phyloP scores from a whole-genome alignment of 2,797 vertebrate genomes.

The Crocidura indochinensis region DNA sequence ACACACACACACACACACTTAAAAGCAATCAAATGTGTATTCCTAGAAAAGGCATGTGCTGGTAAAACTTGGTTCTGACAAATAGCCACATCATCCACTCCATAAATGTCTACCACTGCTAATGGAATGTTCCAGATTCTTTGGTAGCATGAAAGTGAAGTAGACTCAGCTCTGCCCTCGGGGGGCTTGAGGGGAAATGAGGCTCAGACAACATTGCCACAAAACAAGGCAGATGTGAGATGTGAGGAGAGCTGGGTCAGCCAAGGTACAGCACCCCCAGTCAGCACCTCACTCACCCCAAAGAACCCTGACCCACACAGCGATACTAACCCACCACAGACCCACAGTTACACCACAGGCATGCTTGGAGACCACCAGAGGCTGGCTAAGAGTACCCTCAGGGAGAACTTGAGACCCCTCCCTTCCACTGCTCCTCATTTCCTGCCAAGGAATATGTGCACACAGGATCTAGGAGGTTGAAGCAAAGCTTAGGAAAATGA shows the following conservation, averaged over 20 bases:
- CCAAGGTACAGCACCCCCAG: neutral
- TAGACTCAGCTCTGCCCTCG: neutral
- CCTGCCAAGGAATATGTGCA: neutral
- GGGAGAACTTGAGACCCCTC: neutral
- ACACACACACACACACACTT: too few relatives aligned
- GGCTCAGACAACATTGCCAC: neutral
- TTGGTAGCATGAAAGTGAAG: neutral
- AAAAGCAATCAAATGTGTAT: neutral
- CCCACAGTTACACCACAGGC: neutral
- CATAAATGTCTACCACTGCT: neutral
- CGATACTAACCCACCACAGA: neutral
- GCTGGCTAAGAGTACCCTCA: neutral
- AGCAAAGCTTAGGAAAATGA: constrained; percentile 13
- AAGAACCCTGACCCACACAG: neutral
- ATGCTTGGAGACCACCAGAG: neutral
- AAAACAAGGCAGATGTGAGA: neutral
- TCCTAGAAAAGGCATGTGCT: neutral
- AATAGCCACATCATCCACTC: neutral
- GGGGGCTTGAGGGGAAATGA: constrained; percentile 24
- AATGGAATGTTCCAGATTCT: neutral
- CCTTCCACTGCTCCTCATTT: neutral
- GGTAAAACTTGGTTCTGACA: neutral
- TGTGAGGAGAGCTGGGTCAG: neutral
- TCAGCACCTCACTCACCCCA: neutral
- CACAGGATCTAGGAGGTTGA: neutral